A percentile compares a stretch with the other conserved stretches of the same genome.
Evolutionary conservation across 1,140 invertebrate genomes (phyloP).

Genomic region (Vanessa tameamea): DNA sequence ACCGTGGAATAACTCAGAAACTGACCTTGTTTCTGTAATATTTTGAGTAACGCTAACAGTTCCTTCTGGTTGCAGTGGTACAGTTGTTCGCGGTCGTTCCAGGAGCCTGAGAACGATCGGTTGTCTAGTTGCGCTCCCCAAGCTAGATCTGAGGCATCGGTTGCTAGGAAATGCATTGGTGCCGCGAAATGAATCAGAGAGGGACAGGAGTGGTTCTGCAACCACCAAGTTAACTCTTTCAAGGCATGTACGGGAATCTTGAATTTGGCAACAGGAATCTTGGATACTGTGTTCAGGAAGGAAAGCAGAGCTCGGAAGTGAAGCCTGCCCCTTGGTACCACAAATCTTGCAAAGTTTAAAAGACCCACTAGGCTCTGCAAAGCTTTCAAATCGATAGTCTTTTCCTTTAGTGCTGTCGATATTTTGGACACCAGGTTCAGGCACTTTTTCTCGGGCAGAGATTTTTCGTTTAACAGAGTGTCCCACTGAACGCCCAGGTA

Average conservation of each 20-base stretch:
- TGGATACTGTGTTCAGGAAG: slow-evolving; percentile 6
- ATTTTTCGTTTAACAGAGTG: slow-evolving; percentile 17
- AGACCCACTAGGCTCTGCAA: slow-evolving; percentile 30
- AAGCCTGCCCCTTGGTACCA: slow-evolving; percentile 25
- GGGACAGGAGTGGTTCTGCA: slow-evolving; percentile 2
- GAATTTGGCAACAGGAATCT: neutral
- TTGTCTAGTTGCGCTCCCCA: slow-evolving; percentile 36
- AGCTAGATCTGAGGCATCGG: slow-evolving; percentile 35
- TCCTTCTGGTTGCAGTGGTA: slow-evolving; percentile 58
- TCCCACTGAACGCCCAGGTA: slow-evolving; percentile 26
- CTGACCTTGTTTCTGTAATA: slow-evolving; percentile 34
- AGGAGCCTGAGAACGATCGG: slow-evolving; percentile 14
- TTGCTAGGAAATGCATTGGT: slow-evolving; percentile 28
- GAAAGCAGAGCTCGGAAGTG: slow-evolving; percentile 19
- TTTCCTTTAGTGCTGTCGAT: neutral
- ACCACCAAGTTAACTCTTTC: slow-evolving; percentile 32
- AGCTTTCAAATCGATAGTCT: neutral
- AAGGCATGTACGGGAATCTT: neutral
- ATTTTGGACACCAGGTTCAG: neutral
- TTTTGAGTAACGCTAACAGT: slow-evolving; percentile 45
- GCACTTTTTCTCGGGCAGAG: slow-evolving; percentile 9
- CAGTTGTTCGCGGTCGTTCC: slow-evolving; percentile 30
- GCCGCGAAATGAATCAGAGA: slow-evolving; percentile 26
- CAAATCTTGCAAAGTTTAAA: slow-evolving; percentile 36
- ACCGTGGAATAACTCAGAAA: slow-evolving; percentile 27